Percentiles rank a stretch among this genome's conserved stretches.
These are phyloP conservation scores for Eulithis testata DNA, from an alignment of 2,888 invertebrate species.

Conservation along the genomic window DNA sequence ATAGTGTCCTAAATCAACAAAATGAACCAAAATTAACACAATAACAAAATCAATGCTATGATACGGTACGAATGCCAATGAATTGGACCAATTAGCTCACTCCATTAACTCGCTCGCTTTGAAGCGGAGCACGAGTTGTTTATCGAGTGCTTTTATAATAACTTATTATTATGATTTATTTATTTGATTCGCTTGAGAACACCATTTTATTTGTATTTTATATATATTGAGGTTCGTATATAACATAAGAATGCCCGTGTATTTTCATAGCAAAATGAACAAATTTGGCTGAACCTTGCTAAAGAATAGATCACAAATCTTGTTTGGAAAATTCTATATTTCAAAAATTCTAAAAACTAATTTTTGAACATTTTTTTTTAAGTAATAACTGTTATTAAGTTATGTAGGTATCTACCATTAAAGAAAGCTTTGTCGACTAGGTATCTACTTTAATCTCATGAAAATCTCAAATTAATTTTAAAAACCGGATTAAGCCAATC, in stretches of 20 bases:
- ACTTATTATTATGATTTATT: conserved; percentile 11
- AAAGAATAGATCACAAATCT: too few species aligned
- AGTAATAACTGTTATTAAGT: too few species aligned
- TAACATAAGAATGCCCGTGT: too few species aligned
- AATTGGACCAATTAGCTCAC: conserved; percentile 66
- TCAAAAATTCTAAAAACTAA: too few species aligned
- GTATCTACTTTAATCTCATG: background rate
- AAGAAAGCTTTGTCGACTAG: too few species aligned
- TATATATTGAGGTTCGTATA: too few species aligned
- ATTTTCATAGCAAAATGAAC: too few species aligned
- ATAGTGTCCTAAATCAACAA: background rate
- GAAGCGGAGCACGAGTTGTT: conserved; percentile 35
- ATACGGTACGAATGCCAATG: conserved; percentile 16
- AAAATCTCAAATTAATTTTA: conserved; percentile 36
- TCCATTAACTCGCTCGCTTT: conserved; percentile 59
- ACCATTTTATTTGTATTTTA: background rate
- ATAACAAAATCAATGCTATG: conserved; percentile 17
- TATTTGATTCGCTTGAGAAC: conserved; percentile 3
- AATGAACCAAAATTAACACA: conserved; percentile 19
- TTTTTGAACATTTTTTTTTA: too few species aligned
- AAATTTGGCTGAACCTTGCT: too few species aligned
- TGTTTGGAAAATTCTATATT: too few species aligned
- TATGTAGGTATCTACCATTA: too few species aligned
- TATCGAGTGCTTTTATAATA: conserved; percentile 29
- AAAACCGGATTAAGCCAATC: conserved; percentile 52